A percentile compares a stretch with the other conserved stretches of the same genome.
Evolutionary conservation across 2,888 invertebrate genomes (phyloP).

Genomic region (Athalia cordata): DNA sequence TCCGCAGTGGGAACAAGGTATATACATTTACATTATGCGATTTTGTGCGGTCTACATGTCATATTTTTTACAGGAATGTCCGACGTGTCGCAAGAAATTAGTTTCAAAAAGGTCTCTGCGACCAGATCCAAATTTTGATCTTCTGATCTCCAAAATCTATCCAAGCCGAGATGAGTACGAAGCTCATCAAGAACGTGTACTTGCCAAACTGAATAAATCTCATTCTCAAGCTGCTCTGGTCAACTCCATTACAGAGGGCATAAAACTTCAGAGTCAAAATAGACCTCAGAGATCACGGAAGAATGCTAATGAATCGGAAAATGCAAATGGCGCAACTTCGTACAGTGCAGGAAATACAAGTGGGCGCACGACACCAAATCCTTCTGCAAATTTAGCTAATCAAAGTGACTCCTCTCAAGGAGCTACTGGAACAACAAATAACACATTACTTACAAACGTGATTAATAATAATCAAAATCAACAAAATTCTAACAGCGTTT

Average conservation of each 20-base stretch:
- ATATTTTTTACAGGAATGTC: slow-evolving; percentile 83
- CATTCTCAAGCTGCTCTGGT: slow-evolving; percentile 95
- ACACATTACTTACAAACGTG: slow-evolving; percentile 49
- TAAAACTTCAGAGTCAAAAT: slow-evolving; percentile 92
- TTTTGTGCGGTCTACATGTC: not conserved
- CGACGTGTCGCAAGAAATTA: slow-evolving; percentile 98
- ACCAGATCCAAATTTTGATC: slow-evolving; percentile 98
- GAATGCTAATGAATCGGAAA: slow-evolving; percentile 78
- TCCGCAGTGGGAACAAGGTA: slow-evolving; percentile 96
- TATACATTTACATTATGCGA: slow-evolving; percentile 37
- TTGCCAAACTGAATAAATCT: slow-evolving; percentile 94
- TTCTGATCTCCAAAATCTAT: slow-evolving; percentile 97
- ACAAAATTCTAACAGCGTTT: slow-evolving; percentile 63
- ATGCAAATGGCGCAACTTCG: slow-evolving; percentile 62
- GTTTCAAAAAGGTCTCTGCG: slow-evolving; percentile 97
- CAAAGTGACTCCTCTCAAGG: slow-evolving; percentile 74
- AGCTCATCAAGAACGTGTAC: slow-evolving; percentile 90
- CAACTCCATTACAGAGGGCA: slow-evolving; percentile 95
- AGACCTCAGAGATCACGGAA: slow-evolving; percentile 88
- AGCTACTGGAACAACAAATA: slow-evolving; percentile 65
- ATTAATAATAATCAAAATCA: slow-evolving; percentile 60
- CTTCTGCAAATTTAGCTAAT: slow-evolving; percentile 68
- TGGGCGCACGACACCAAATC: slow-evolving; percentile 73
- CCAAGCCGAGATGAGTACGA: slow-evolving; percentile 98
- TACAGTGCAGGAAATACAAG: slow-evolving; percentile 72